A percentile compares a stretch with the other conserved stretches of the same genome.
phyloP scores from a whole-genome alignment of 2,797 vertebrate species.

The Pangasius krempfi region DNA sequence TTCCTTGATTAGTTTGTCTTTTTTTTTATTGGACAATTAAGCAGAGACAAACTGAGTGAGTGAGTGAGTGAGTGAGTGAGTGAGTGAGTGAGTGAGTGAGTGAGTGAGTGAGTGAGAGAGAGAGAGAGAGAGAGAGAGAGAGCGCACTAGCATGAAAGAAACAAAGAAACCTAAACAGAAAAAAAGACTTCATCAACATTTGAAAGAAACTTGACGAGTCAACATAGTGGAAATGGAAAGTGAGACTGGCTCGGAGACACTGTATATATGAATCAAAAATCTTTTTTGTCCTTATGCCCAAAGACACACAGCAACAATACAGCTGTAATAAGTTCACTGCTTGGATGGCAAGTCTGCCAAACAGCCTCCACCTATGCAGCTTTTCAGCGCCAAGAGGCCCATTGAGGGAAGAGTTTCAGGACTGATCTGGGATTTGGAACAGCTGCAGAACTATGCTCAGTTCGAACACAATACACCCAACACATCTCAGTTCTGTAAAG shows the following conservation, averaged over 20 bases:
- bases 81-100: not conserved
- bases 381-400: not conserved
- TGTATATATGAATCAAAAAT: not conserved
- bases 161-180: not conserved
- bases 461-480: not conserved
- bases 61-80: not conserved
- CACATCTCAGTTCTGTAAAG: not conserved
- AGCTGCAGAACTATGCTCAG: constrained; percentile 17
- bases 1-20: not conserved
- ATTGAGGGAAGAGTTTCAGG: constrained; percentile 4
- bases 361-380: constrained; percentile 20
- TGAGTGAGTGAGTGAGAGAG: not conserved
- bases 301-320: not conserved
- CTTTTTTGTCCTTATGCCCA: not conserved
- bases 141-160: not conserved
- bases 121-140: not conserved
- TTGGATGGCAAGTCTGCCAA: constrained; percentile 12
- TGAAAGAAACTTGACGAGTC: not conserved
- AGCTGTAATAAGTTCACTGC: not conserved
- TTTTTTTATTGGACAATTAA: not conserved
- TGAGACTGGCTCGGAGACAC: not conserved
- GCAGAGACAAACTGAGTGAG: not conserved
- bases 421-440: constrained; percentile 27
- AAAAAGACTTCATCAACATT: not conserved
- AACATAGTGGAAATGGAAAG: not conserved